Conservation (phyloP, 1,140 invertebrate genomes). For the Neodiprion virginianus region DNA sequence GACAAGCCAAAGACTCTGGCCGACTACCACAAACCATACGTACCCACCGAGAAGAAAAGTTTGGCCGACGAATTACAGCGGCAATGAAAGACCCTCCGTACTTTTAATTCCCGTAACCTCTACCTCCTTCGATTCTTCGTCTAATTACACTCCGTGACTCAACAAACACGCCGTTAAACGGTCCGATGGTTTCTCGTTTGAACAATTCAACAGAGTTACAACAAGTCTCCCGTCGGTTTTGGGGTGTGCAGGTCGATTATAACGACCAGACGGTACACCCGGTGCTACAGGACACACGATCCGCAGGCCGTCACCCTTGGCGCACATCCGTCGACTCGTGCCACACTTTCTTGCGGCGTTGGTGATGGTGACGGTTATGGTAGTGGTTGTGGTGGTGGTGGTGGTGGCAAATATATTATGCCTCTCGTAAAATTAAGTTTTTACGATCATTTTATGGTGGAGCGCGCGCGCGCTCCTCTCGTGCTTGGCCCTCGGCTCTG, state of each 20-base stretch:
- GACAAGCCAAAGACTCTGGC: no score
- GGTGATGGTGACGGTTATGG: constrained; percentile 48
- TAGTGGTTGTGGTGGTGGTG: constrained; percentile 48
- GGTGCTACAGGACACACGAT: constrained; percentile 3
- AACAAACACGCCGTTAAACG: neutral
- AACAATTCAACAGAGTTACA: no score
- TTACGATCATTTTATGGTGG: constrained; percentile 64
- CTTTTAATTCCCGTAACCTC: no score
- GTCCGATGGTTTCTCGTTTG: constrained; percentile 1
- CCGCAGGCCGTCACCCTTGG: constrained; percentile 19
- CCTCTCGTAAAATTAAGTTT: constrained; percentile 64
- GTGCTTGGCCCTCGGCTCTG: constrained; percentile 33
- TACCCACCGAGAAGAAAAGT: no score
- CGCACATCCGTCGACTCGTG: constrained; percentile 20
- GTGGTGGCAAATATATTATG: constrained; percentile 62
- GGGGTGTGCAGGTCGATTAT: constrained; percentile 46
- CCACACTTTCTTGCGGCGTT: constrained; percentile 10
- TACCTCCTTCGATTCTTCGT: no score
- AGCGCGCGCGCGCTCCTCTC: constrained; percentile 47
- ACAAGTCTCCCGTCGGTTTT: no score
- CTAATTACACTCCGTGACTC: no score
- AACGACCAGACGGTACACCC: constrained; percentile 29
- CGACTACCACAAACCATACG: no score
- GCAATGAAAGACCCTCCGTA: no score
- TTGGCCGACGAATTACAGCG: no score